phyloP scores from a whole-genome alignment of 2,888 invertebrate species.

The Uropetala carovei region DNA sequence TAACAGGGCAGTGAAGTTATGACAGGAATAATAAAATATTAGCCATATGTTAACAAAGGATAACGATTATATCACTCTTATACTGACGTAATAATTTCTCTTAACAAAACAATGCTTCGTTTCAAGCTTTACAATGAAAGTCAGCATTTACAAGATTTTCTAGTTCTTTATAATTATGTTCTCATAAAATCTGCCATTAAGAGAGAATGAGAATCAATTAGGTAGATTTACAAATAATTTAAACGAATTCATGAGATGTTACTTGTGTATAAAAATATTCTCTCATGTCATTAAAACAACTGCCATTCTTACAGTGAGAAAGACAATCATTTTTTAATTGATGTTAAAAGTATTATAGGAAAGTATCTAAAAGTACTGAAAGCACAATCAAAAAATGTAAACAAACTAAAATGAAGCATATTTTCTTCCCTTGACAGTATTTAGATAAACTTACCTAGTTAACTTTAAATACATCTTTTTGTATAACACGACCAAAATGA shows the following conservation, averaged over 20 bases:
- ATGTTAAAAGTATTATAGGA: not conserved
- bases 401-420: not conserved
- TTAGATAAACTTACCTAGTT: not conserved
- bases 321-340: not conserved
- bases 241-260: conserved; percentile 40
- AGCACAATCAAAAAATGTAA: not conserved
- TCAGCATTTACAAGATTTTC: conserved; percentile 36
- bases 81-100: conserved; percentile 19
- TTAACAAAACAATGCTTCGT: conserved; percentile 21
- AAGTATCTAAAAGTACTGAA: not conserved
- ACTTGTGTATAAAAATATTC: conserved; percentile 59
- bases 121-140: conserved; percentile 28
- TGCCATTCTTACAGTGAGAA: conserved; percentile 29
- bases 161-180: conserved; percentile 11
- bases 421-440: not conserved
- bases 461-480: not conserved
- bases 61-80: conserved; percentile 40
- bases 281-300: conserved; percentile 36
- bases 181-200: not conserved
- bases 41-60: conserved; percentile 45
- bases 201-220: conserved; percentile 49
- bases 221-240: conserved; percentile 27
- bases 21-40: conserved; percentile 47
- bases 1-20: conserved; percentile 18
- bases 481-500: not conserved